Evolutionary conservation across 2,888 invertebrate species (phyloP).

Genomic region (Cantharis lateralis): DNA sequence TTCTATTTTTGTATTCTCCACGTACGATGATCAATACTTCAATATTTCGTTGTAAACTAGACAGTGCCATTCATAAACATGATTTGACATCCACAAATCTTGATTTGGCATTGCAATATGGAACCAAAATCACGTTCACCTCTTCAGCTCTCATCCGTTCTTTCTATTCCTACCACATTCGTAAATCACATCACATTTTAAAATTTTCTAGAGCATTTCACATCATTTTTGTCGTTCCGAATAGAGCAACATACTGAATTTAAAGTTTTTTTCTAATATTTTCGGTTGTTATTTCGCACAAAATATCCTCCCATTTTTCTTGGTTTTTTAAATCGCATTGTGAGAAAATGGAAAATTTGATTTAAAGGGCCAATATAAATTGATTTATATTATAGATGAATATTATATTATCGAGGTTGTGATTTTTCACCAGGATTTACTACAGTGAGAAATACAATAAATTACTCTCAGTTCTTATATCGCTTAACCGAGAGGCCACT

Average conservation of each 20-base stretch:
- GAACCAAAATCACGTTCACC: slow-evolving; percentile 26
- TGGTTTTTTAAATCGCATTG: background rate
- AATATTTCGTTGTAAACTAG: slow-evolving; percentile 23
- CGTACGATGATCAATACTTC: slow-evolving; percentile 10
- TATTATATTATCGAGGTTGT: background rate
- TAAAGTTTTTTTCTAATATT: slow-evolving; percentile 9
- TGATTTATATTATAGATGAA: background rate
- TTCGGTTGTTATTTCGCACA: background rate
- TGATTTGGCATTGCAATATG: slow-evolving; percentile 22
- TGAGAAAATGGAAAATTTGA: background rate
- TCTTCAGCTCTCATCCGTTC: slow-evolving; percentile 15
- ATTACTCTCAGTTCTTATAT: no score
- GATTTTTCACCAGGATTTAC: no score
- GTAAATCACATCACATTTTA: slow-evolving; percentile 30
- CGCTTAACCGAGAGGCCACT: no score
- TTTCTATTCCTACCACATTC: slow-evolving; percentile 22
- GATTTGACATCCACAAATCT: slow-evolving; percentile 26
- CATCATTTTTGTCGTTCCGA: slow-evolving; percentile 22
- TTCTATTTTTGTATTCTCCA: background rate
- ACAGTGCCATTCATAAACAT: slow-evolving; percentile 28
- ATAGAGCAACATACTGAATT: slow-evolving; percentile 21
- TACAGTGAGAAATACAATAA: no score
- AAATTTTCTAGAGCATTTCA: slow-evolving; percentile 28
- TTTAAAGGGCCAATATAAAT: background rate
- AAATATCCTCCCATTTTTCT: background rate